Base-by-base conservation (phyloP, 2,113 vertebrate genomes). In the Alces alces region DNA sequence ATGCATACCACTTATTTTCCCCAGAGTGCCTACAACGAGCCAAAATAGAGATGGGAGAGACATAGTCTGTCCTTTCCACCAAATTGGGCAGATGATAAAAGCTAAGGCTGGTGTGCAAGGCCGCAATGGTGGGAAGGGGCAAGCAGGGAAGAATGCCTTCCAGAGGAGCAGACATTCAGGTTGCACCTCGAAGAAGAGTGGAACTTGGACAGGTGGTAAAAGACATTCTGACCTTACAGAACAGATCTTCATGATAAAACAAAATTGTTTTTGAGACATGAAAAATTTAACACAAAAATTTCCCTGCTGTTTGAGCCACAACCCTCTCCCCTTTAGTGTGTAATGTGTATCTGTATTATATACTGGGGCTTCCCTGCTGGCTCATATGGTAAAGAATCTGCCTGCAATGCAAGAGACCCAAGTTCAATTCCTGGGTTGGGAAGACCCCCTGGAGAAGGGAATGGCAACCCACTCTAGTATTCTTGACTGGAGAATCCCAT, bases 111-210 rank as follows among this genome's bases (percentile, higher is more conserved):
- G 13, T 5, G 5, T 15, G 50, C 70, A 78, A 45, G 33, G 43
- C 80, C 85, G 52, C 50, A 83, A n/a, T 21, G 43, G 33, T 1
- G 5, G 9, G 5, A 84, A 58, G 19, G 66, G 61, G 15, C 14
- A 6, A 45, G 52, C 6, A 2, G 84, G 58, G 15, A 45, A 73
- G 70, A 43, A 15, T 2, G 16, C 6, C 17, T 83, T 54, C 36
- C 45, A 33, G 45, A 33, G 33, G 1, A 47, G 45, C 0, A 0
- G 10, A 25, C 43, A 25, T 25, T 10, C 4, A 33, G 25, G 33
- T 6, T 21, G 86, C 0, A 0, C n/a, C 58, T 80, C 28, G n/a
- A 61, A 52, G 57, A 33, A n/a, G n/a, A 45, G 25, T 27, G 21
- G 79, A 60, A 36, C 25, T 47, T 73, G n/a, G 30, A 11, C 5